Evolutionary conservation across 2,888 invertebrate species (phyloP).

Genomic region (Limnephilus marmoratus): DNA sequence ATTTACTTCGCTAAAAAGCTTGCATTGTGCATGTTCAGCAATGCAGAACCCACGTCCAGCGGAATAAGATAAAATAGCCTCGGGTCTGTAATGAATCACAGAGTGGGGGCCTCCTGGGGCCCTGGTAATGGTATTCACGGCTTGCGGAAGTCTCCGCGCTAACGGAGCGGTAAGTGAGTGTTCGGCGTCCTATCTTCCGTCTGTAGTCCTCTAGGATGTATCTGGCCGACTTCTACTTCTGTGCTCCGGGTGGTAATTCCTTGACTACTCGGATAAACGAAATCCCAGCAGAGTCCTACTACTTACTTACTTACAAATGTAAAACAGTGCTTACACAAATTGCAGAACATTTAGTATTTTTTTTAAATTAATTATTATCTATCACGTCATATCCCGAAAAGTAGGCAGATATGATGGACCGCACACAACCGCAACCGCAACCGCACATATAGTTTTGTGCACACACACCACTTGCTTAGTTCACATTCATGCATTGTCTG

Average conservation of each 20-base stretch:
- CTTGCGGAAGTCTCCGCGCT: conserved; percentile 16
- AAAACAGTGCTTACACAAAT: too few species aligned
- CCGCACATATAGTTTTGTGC: too few species aligned
- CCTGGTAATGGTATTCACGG: conserved; percentile 24
- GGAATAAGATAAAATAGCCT: conserved; percentile 24
- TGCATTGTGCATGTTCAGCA: neutral
- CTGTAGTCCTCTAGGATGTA: neutral
- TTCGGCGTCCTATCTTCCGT: conserved; percentile 6
- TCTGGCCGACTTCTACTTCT: neutral
- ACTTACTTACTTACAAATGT: neutral
- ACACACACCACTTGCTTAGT: too few species aligned
- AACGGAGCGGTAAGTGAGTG: conserved; percentile 39
- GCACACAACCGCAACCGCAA: too few species aligned
- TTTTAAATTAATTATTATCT: too few species aligned
- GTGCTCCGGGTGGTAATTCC: neutral
- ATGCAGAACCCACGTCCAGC: conserved; percentile 18
- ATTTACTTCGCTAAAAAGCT: neutral
- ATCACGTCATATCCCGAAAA: too few species aligned
- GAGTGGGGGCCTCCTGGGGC: neutral
- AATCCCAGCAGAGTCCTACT: neutral
- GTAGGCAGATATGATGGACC: too few species aligned
- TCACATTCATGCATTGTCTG: too few species aligned
- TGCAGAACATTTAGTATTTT: too few species aligned
- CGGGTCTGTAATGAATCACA: conserved; percentile 23
- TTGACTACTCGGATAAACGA: neutral